A percentile compares a stretch with the other conserved stretches of the same genome.
These are phyloP conservation scores for Liasis olivaceus DNA, from an alignment of 2,797 vertebrate genomes.

Conservation along the genomic window DNA sequence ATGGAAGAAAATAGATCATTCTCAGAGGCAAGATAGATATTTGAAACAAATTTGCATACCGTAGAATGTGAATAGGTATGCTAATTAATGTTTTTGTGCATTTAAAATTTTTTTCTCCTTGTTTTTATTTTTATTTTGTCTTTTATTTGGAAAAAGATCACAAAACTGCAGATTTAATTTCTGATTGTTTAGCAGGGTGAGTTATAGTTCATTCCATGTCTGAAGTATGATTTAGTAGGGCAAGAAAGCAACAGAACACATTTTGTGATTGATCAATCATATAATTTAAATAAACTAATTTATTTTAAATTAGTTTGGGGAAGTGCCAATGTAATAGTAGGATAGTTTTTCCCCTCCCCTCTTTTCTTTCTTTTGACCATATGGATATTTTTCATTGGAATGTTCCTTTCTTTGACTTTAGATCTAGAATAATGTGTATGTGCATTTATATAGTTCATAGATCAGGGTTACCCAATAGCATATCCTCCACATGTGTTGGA, in stretches of 20 bases:
- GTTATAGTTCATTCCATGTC: neutral
- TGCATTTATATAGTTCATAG: neutral
- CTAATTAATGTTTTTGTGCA: neutral
- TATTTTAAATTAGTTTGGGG: conserved; percentile 15
- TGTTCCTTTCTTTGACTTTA: neutral
- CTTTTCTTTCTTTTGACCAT: neutral
- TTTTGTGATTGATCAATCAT: conserved; percentile 7
- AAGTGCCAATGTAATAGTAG: neutral
- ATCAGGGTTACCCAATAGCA: neutral
- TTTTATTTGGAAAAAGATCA: neutral
- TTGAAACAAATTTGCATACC: neutral
- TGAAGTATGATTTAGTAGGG: conserved; percentile 5
- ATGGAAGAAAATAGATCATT: conserved; percentile 8
- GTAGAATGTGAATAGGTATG: neutral
- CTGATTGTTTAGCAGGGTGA: neutral
- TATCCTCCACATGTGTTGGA: neutral
- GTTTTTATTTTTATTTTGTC: conserved; percentile 9
- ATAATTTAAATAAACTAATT: neutral
- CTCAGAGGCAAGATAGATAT: neutral
- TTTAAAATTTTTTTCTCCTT: conserved; percentile 4
- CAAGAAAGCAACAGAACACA: conserved; percentile 10
- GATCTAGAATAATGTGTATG: neutral
- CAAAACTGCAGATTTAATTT: neutral
- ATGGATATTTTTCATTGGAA: neutral
- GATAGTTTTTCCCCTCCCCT: neutral